These are phyloP conservation scores for Coluber constrictor DNA, from an alignment of 2,797 vertebrate genomes.

Conservation along the genomic window DNA sequence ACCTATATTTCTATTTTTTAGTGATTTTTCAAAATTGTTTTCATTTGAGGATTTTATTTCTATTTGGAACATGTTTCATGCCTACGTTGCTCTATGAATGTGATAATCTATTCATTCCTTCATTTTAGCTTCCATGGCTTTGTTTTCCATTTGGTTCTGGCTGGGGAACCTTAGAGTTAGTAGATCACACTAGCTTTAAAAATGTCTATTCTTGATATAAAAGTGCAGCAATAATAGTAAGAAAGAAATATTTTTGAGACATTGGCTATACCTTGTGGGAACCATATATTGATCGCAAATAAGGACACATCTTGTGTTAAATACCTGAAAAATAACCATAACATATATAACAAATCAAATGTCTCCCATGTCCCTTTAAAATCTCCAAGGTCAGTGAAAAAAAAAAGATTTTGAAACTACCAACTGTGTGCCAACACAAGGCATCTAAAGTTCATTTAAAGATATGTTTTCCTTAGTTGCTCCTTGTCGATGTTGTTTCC, in stretches of 20 bases:
- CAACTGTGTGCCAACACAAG: background rate
- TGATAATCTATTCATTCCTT: background rate
- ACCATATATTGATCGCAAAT: background rate
- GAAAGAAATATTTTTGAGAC: background rate
- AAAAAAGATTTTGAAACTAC: background rate
- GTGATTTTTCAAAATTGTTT: background rate
- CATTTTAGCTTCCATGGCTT: background rate
- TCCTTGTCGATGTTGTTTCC: background rate
- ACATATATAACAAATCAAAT: background rate
- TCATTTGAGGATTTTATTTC: background rate
- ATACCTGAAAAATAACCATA: background rate
- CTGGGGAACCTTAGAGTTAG: background rate
- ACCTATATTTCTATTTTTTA: background rate
- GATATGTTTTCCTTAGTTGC: background rate
- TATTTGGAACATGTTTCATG: background rate
- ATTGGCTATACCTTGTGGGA: background rate
- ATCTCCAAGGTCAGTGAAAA: background rate
- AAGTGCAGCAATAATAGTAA: background rate
- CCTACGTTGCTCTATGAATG: background rate
- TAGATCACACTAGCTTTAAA: background rate
- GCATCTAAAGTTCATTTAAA: background rate
- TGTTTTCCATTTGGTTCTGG: background rate
- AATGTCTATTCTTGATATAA: background rate
- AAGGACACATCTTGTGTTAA: background rate
- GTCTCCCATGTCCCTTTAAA: background rate